Conservation (phyloP, 2,888 invertebrate genomes). For the Drosophila borealis region DNA sequence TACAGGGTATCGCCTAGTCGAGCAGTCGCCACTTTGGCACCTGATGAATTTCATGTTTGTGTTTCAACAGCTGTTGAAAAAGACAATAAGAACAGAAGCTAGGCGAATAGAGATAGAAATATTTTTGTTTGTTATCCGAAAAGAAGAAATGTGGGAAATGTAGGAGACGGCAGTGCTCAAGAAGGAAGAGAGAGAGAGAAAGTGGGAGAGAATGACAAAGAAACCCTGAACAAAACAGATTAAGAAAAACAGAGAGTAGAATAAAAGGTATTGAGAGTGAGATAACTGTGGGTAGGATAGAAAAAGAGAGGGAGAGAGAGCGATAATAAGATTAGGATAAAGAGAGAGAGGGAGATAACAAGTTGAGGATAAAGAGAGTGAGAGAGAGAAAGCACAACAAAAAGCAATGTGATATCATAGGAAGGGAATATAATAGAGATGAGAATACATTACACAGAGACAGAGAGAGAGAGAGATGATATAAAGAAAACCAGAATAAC, state of each 20-base stretch:
- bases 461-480: background rate
- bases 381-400: background rate
- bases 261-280: too few relatives aligned
- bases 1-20: conserved; percentile 1
- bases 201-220: too few relatives aligned
- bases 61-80: conserved; percentile 30
- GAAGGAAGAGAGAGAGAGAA: too few relatives aligned
- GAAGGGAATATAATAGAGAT: too few relatives aligned
- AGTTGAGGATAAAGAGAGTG: background rate
- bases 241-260: too few relatives aligned
- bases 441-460: background rate
- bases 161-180: background rate
- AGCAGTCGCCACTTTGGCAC: background rate
- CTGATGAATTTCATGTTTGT: conserved; percentile 3
- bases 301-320: too few relatives aligned
- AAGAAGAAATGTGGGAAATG: background rate
- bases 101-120: background rate
- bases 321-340: too few relatives aligned
- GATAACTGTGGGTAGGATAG: too few relatives aligned
- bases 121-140: background rate
- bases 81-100: conserved; percentile 13
- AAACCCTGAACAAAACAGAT: too few relatives aligned
- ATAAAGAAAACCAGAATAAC: too few relatives aligned
- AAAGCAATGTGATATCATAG: too few relatives aligned
- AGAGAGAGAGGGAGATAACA: background rate